These are phyloP conservation scores for Acanthornis magna DNA, from an alignment of 2,797 vertebrate species.

Conservation along the genomic window DNA sequence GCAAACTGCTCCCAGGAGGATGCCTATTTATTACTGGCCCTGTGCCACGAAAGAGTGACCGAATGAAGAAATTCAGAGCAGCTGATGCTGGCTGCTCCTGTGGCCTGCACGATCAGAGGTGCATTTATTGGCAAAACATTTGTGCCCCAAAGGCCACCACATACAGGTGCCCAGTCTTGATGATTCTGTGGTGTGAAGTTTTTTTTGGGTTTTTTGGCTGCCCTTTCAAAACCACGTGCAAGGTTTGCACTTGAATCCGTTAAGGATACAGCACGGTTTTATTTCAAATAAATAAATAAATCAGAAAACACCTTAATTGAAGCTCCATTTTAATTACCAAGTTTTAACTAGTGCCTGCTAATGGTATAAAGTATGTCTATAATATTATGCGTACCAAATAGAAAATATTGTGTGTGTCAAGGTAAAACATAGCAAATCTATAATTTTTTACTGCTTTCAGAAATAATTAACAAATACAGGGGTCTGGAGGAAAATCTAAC, in stretches of 20 bases:
- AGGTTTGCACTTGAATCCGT: background rate
- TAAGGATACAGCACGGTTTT: background rate
- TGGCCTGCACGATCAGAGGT: background rate
- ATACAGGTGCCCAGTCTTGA: background rate
- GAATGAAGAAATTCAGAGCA: background rate
- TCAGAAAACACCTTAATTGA: background rate
- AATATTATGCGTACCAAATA: background rate
- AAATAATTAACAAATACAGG: background rate
- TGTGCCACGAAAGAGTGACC: background rate
- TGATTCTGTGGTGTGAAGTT: background rate
- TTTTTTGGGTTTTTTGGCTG: background rate
- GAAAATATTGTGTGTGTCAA: background rate
- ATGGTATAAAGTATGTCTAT: background rate
- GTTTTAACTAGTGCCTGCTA: background rate
- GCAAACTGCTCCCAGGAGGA: background rate
- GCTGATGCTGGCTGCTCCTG: background rate
- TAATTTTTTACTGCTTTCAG: background rate
- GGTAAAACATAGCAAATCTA: background rate
- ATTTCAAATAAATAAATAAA: background rate
- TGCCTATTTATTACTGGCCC: background rate
- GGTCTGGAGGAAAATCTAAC: background rate
- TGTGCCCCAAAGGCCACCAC: background rate
- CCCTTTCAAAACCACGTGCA: background rate
- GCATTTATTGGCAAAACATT: slow-evolving; percentile 25
- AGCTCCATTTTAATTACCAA: background rate